These are phyloP conservation scores for Drosophila pandora DNA, from an alignment of 1,140 invertebrate species.

Conservation along the genomic window DNA sequence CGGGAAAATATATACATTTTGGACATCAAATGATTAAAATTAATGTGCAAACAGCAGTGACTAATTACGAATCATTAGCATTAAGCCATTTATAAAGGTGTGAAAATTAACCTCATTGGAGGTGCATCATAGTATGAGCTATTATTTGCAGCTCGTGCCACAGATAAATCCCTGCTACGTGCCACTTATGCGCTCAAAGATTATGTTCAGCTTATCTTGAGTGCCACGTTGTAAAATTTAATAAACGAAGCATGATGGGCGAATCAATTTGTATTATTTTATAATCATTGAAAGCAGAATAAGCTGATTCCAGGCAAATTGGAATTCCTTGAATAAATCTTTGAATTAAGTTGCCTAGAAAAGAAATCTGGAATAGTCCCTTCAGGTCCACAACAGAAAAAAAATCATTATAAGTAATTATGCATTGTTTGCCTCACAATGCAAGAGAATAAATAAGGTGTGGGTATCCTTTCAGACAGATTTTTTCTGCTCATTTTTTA, in stretches of 20 bases:
- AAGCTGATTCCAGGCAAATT: not conserved
- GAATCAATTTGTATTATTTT: slow-evolving; percentile 80
- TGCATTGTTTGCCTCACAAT: slow-evolving; percentile 65
- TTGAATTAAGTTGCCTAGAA: not conserved
- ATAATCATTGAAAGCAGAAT: slow-evolving; percentile 26
- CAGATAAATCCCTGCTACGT: not conserved
- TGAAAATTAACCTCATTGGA: not conserved
- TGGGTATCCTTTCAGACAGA: slow-evolving; percentile 20
- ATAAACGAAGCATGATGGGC: slow-evolving; percentile 65
- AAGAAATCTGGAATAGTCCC: not conserved
- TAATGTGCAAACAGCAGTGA: not conserved
- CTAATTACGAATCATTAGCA: not conserved
- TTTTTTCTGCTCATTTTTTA: slow-evolving; percentile 25
- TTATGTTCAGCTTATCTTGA: not conserved
- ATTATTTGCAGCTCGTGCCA: not conserved
- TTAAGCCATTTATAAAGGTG: not conserved
- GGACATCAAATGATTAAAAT: too few relatives aligned
- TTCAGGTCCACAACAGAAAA: slow-evolving; percentile 52
- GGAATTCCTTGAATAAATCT: slow-evolving; percentile 38
- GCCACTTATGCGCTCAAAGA: not conserved
- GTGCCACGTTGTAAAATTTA: slow-evolving; percentile 60
- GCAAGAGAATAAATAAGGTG: slow-evolving; percentile 17
- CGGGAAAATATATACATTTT: not conserved
- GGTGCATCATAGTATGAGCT: not conserved
- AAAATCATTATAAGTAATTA: slow-evolving; percentile 80